These are phyloP conservation scores for Hormaphis cornu DNA, from an alignment of 1,140 invertebrate genomes.

Conservation along the genomic window DNA sequence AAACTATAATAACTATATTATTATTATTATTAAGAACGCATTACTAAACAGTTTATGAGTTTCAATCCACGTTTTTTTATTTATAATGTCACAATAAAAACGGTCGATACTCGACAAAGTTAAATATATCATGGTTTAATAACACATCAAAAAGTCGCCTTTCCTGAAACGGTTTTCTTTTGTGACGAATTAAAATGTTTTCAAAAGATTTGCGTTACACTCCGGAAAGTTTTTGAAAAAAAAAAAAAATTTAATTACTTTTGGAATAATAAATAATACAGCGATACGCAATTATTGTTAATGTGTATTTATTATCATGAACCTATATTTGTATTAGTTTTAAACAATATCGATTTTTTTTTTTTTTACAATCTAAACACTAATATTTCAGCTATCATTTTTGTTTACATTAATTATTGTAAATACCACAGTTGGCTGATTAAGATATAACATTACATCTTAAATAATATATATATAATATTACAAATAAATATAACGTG, in stretches of 20 bases:
- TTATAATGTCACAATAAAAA: no score
- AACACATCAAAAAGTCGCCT: no score
- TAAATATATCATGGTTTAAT: no score
- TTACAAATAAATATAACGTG: background rate
- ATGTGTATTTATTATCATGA: conserved; percentile 7
- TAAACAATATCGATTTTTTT: background rate
- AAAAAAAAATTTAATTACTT: background rate
- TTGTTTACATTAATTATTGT: background rate
- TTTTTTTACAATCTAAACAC: conserved; percentile 11
- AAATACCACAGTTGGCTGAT: background rate
- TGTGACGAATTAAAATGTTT: no score
- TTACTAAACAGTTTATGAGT: no score
- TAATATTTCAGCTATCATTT: background rate
- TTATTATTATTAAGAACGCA: no score
- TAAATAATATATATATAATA: background rate
- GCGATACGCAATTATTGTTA: background rate
- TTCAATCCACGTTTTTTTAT: no score
- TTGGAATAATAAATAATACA: conserved; percentile 9
- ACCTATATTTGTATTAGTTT: background rate
- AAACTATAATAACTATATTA: no score
- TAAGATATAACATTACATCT: background rate
- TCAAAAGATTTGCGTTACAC: no score
- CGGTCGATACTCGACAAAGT: no score
- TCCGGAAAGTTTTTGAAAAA: no score
- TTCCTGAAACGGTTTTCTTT: no score